Evolutionary conservation across 2,797 vertebrate species (phyloP).

Genomic region (Peromyscus nudipes): DNA sequence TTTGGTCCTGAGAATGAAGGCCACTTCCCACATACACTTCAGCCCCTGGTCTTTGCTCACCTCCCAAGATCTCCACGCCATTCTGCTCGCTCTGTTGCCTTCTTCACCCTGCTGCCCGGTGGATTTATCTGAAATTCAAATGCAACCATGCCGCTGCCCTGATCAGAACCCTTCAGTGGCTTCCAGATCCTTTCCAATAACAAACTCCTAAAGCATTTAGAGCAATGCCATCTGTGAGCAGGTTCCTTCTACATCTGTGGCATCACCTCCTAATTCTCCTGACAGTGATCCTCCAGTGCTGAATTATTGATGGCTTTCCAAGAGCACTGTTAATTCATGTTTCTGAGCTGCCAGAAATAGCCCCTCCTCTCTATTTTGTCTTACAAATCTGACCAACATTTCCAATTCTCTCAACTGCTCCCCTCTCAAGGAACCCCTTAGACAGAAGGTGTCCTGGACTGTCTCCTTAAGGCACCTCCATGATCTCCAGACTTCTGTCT

Average conservation of each 20-base stretch:
- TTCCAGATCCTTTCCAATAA: slow-evolving; percentile 61
- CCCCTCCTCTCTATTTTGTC: slow-evolving; percentile 19
- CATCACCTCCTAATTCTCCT: slow-evolving; percentile 10
- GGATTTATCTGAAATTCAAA: slow-evolving; percentile 74
- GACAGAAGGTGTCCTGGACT: background rate
- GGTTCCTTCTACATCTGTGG: background rate
- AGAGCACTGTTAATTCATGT: slow-evolving; percentile 46
- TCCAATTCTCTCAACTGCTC: slow-evolving; percentile 50
- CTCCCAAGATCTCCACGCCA: background rate
- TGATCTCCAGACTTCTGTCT: background rate
- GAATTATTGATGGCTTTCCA: slow-evolving; percentile 50
- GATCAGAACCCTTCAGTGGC: slow-evolving; percentile 45
- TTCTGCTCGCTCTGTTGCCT: slow-evolving; percentile 1
- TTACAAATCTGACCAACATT: slow-evolving; percentile 45
- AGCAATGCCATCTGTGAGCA: slow-evolving; percentile 33
- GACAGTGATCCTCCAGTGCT: slow-evolving; percentile 34
- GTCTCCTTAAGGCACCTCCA: background rate
- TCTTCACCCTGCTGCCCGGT: slow-evolving; percentile 34
- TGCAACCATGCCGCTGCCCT: background rate
- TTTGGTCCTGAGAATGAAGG: background rate
- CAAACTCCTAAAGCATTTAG: slow-evolving; percentile 37
- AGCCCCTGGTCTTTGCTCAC: background rate
- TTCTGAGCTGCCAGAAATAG: slow-evolving; percentile 57
- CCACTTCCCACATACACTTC: background rate
- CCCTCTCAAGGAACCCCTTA: slow-evolving; percentile 22